Evolutionary conservation across 2,797 vertebrate species (phyloP).

Genomic region (Anableps anableps): DNA sequence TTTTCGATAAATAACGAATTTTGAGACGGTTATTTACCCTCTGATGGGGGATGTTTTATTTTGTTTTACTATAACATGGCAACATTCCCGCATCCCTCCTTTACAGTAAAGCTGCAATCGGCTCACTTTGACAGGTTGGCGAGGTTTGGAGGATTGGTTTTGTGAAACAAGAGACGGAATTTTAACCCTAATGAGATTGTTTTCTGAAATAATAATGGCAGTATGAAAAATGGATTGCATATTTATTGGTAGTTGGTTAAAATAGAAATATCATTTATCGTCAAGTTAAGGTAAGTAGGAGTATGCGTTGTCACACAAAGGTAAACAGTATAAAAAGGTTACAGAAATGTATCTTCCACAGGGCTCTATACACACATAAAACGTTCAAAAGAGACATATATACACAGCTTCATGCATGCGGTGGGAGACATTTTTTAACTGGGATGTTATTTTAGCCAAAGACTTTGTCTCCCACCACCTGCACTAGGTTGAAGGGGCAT

Average conservation of each 20-base stretch:
- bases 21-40: neutral
- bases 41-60: neutral
- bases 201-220: too few relatives aligned
- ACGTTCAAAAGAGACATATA: too few relatives aligned
- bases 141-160: neutral
- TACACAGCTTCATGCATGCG: too few relatives aligned
- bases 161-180: neutral
- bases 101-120: neutral
- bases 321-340: neutral
- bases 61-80: neutral
- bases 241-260: neutral
- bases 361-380: too few relatives aligned
- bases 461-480: too few relatives aligned
- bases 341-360: neutral
- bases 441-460: too few relatives aligned
- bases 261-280: neutral
- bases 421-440: too few relatives aligned
- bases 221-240: too few relatives aligned
- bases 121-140: neutral
- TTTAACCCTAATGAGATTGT: neutral
- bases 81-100: neutral
- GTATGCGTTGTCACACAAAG: neutral
- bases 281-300: neutral
- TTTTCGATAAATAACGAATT: too few relatives aligned
- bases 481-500: too few relatives aligned